Evolutionary conservation across 2,888 invertebrate genomes (phyloP), one percentile per base, ranked within the genome.

Genomic region (Tyria jacobaeae): DNA sequence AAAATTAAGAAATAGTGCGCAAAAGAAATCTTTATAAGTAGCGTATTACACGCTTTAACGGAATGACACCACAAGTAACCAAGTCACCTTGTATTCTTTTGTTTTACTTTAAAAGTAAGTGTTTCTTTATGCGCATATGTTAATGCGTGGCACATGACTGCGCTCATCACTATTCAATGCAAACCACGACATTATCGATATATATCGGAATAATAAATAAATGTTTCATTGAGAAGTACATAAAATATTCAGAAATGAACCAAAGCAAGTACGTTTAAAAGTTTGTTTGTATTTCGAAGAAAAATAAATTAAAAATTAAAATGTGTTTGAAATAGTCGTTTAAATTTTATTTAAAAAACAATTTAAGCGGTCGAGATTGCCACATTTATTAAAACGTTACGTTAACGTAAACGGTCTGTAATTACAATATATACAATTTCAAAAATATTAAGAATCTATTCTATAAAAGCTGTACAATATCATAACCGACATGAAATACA

Each of bases 141-240:
- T 66, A 66, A 69, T 63, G 41, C 44, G 57, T 55, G 35, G 52
- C 62, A 60, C 58, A 49, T 58, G 24, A 61, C 50, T 49, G 27
- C 21, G 48, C 62, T 63, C 66, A 64, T 72, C 62, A 61, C 70
- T 61, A 68, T 77, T 75, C 68, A 75, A 75, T 73, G 78, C 57
- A 78, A 78, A 75, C 78, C 76, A 70, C 73, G 66, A 64, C 50
- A 55, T 44, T 60, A 64, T 53, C 58, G 37, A 41, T 57, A 24
- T 54, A 60, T 17, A 34, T 27, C 12, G 7, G 44, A 55, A 44
- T n/a, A n/a, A n/a, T n/a, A n/a, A n/a, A n/a, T 55, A 21, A 14
- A 55, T 55, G 31, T 55, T 21, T 44, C n/a, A 21, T 10, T 12
- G 15, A 3, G 9, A 44, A 21, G 21, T 31, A 1, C 21, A 21